phyloP scores from a whole-genome alignment of 2,888 invertebrate genomes.

The Cantharis rufa region DNA sequence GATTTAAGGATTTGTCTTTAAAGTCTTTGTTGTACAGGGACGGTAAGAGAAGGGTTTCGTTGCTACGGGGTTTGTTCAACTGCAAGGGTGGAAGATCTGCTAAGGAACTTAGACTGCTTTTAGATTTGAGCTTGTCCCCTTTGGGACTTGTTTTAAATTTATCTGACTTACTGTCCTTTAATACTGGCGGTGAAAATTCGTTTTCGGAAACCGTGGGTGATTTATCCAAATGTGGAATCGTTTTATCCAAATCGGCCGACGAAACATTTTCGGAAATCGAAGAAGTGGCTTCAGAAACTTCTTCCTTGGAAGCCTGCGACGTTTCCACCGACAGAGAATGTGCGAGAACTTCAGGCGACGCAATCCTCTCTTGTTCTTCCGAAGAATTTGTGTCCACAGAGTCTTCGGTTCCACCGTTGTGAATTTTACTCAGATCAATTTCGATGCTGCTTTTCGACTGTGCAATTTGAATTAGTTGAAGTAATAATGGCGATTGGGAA shows the following conservation, averaged over 20 bases:
- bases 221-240: constrained; percentile 4
- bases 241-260: constrained; percentile 24
- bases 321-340: constrained; percentile 4
- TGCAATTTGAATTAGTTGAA: constrained; percentile 48
- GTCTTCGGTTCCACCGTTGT: background rate
- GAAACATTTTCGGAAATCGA: constrained; percentile 44
- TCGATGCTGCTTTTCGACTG: constrained; percentile 32
- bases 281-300: constrained; percentile 46
- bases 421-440: constrained; percentile 19
- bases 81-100: constrained; percentile 49
- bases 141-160: constrained; percentile 37
- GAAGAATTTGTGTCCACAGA: background rate
- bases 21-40: constrained; percentile 51
- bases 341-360: background rate
- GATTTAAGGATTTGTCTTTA: constrained; percentile 42
- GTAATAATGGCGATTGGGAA: constrained; percentile 45
- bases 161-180: constrained; percentile 36
- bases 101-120: constrained; percentile 45
- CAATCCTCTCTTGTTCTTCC: background rate
- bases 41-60: constrained; percentile 46
- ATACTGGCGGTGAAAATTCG: constrained; percentile 34
- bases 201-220: constrained; percentile 9
- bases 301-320: constrained; percentile 33
- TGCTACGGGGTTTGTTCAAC: constrained; percentile 43
- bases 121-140: constrained; percentile 45